Conservation (phyloP, 2,888 invertebrate species). For the Elgonia sp. region DNA sequence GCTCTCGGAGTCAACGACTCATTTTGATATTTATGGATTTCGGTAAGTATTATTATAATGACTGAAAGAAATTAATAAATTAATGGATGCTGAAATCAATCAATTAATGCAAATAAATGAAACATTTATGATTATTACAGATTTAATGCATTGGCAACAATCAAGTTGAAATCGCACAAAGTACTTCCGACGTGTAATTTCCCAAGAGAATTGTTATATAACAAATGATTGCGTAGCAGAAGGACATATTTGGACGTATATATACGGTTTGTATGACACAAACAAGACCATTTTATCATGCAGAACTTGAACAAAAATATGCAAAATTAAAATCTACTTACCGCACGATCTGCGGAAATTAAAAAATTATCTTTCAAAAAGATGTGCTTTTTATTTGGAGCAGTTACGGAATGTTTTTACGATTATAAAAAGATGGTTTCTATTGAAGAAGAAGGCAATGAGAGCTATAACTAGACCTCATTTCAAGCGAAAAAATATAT, state of each 20-base stretch:
- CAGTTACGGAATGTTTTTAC: too few relatives aligned
- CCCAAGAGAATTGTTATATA: conserved; percentile 61
- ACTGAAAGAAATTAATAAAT: not conserved
- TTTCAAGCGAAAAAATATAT: conserved; percentile 37
- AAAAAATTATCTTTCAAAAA: too few relatives aligned
- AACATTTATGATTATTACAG: conserved; percentile 41
- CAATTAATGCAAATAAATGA: conserved; percentile 42
- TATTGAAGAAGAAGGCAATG: not conserved
- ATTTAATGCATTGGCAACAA: conserved; percentile 54
- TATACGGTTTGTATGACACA: conserved; percentile 6
- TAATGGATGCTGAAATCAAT: conserved; percentile 3
- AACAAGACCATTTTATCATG: not conserved
- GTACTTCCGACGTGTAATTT: conserved; percentile 50
- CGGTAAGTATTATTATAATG: too few relatives aligned
- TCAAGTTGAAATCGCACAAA: conserved; percentile 56
- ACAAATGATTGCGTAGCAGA: conserved; percentile 44
- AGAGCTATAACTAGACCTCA: conserved; percentile 7
- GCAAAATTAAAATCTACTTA: too few relatives aligned
- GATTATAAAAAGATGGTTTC: not conserved
- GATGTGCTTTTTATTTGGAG: too few relatives aligned
- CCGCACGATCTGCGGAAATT: too few relatives aligned
- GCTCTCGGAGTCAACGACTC: too few relatives aligned
- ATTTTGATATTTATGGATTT: not conserved
- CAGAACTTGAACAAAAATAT: not conserved
- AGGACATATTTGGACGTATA: conserved; percentile 46